phyloP scores from a whole-genome alignment of 2,797 vertebrate genomes.

The Esox lucius region DNA sequence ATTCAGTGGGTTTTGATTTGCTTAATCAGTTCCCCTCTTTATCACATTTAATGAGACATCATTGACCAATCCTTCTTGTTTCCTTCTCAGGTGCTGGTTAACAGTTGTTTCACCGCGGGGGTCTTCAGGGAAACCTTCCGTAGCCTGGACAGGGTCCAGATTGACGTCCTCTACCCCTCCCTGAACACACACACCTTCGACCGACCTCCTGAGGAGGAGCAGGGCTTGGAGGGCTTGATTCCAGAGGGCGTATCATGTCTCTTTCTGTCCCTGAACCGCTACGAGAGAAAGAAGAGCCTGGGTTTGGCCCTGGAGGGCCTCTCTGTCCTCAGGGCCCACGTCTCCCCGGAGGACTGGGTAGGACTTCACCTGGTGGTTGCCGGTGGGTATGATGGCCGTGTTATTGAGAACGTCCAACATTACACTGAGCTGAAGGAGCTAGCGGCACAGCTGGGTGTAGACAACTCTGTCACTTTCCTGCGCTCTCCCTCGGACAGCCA shows the following conservation, averaged over 20 bases:
- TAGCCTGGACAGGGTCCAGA: constrained; percentile 78
- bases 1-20: neutral
- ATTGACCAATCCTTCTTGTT: neutral
- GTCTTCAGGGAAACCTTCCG: constrained; percentile 91
- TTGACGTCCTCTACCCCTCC: constrained; percentile 91
- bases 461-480: constrained; percentile 85
- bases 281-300: constrained; percentile 95
- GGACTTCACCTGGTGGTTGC: constrained; percentile 88
- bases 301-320: constrained; percentile 83
- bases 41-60: neutral
- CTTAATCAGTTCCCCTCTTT: neutral
- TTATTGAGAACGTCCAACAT: constrained; percentile 91
- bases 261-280: constrained; percentile 96
- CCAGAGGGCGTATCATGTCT: constrained; percentile 77
- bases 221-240: constrained; percentile 74
- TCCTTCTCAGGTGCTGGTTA: constrained; percentile 82
- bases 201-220: constrained; percentile 53
- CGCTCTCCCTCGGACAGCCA: constrained; percentile 88
- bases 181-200: constrained; percentile 86
- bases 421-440: constrained; percentile 84
- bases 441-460: constrained; percentile 70
- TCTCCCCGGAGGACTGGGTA: constrained; percentile 71
- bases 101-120: constrained; percentile 91
- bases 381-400: constrained; percentile 90
- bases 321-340: constrained; percentile 69